phyloP scores from a whole-genome alignment of 2,888 invertebrate species.

The Caenorhabditis uteleia region DNA sequence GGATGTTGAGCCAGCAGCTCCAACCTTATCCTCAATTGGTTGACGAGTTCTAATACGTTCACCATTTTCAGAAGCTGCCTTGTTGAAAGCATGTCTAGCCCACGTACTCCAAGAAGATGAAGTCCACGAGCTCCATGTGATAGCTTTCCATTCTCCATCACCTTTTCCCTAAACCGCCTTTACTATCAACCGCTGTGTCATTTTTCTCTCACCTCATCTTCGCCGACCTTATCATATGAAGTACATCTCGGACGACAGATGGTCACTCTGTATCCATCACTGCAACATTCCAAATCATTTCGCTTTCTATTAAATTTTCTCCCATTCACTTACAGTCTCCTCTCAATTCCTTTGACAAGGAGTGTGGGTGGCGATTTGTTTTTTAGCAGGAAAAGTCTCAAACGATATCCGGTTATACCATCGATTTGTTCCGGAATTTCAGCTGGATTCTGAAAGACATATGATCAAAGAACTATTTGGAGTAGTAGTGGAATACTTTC shows the following conservation, averaged over 20 bases:
- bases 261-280: constrained; percentile 68
- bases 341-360: constrained; percentile 68
- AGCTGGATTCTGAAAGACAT: constrained; percentile 50
- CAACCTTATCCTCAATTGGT: constrained; percentile 19
- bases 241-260: constrained; percentile 67
- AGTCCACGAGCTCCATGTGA: constrained; percentile 50
- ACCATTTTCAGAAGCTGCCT: constrained; percentile 30
- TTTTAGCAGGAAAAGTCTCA: constrained; percentile 64
- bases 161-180: constrained; percentile 9
- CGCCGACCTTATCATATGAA: constrained; percentile 30
- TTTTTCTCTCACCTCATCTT: too few relatives aligned
- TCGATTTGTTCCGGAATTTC: constrained; percentile 67
- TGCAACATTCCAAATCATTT: constrained; percentile 36
- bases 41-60: constrained; percentile 14
- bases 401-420: constrained; percentile 63
- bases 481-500: constrained; percentile 9
- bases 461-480: background rate
- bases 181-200: too few relatives aligned
- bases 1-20: background rate
- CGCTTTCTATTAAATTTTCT: background rate
- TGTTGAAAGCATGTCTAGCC: constrained; percentile 49
- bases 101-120: constrained; percentile 56
- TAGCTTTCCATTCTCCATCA: constrained; percentile 48
- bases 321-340: constrained; percentile 55
- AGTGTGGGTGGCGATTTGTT: constrained; percentile 68